These are phyloP conservation scores for Halichoerus grypus DNA, from an alignment of 2,113 vertebrate genomes.

Conservation along the genomic window DNA sequence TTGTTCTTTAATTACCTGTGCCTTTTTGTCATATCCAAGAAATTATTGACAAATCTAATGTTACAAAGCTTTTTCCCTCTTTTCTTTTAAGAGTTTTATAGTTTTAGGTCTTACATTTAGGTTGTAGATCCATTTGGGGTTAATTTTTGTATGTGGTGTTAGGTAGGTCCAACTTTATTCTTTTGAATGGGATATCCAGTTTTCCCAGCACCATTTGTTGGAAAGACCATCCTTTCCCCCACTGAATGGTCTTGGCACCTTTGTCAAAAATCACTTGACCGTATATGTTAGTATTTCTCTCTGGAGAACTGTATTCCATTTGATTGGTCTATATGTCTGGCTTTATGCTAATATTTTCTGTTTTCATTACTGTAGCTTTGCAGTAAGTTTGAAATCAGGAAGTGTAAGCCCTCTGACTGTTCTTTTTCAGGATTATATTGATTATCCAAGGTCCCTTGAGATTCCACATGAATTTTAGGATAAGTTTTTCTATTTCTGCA, in stretches of 20 bases:
- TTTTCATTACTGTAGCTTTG: background rate
- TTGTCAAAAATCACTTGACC: background rate
- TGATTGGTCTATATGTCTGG: background rate
- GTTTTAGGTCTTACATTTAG: background rate
- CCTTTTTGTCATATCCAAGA: background rate
- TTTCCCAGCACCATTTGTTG: background rate
- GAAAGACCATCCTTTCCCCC: background rate
- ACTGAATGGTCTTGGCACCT: background rate
- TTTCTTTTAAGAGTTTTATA: background rate
- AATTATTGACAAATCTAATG: background rate
- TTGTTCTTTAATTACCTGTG: background rate
- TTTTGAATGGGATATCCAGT: background rate
- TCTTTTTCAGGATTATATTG: background rate
- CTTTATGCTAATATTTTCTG: background rate
- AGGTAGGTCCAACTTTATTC: background rate
- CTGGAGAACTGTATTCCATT: background rate
- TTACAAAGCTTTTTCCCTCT: background rate
- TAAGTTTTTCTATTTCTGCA: background rate
- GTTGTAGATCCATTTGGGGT: background rate
- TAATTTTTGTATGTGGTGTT: background rate
- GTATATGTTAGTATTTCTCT: background rate
- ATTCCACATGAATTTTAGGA: background rate
- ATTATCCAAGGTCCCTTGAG: background rate
- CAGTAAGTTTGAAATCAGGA: background rate
- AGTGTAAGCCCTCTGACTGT: background rate